These are phyloP conservation scores for Pampus argenteus DNA, from an alignment of 2,797 vertebrate genomes.

Conservation along the genomic window DNA sequence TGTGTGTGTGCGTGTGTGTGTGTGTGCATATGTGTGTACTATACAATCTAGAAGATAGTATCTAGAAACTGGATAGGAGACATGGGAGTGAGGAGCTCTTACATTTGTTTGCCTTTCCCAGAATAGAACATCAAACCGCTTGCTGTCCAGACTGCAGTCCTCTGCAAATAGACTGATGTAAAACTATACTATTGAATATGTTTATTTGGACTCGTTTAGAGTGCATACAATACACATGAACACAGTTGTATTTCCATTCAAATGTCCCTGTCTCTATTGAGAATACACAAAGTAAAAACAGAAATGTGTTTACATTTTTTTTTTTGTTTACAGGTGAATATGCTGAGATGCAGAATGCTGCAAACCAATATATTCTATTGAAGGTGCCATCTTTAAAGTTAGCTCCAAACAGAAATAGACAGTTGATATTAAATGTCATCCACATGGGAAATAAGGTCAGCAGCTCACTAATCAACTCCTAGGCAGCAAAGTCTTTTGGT, in stretches of 20 bases:
- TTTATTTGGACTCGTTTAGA: conserved; percentile 20
- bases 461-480: conserved; percentile 54
- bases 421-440: conserved; percentile 72
- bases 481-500: conserved; percentile 22
- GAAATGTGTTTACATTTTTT: not conserved
- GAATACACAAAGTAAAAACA: not conserved
- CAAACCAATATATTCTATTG: conserved; percentile 24
- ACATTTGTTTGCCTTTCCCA: conserved; percentile 68
- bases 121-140: conserved; percentile 61
- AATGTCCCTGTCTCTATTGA: not conserved
- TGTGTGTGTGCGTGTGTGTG: conserved; percentile 25
- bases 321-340: conserved; percentile 11
- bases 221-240: not conserved
- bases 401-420: conserved; percentile 69
- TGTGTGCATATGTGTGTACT: conserved; percentile 18
- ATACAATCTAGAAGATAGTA: conserved; percentile 23
- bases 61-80: conserved; percentile 57
- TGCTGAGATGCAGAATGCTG: conserved; percentile 16
- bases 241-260: not conserved
- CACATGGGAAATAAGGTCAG: conserved; percentile 71
- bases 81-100: conserved; percentile 29
- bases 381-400: conserved; percentile 52
- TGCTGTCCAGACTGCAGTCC: conserved; percentile 33
- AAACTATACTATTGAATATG: conserved; percentile 42
- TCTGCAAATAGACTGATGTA: conserved; percentile 50